Conservation (phyloP, 2,797 vertebrate species). For the Chelidonichthys spinosus region DNA sequence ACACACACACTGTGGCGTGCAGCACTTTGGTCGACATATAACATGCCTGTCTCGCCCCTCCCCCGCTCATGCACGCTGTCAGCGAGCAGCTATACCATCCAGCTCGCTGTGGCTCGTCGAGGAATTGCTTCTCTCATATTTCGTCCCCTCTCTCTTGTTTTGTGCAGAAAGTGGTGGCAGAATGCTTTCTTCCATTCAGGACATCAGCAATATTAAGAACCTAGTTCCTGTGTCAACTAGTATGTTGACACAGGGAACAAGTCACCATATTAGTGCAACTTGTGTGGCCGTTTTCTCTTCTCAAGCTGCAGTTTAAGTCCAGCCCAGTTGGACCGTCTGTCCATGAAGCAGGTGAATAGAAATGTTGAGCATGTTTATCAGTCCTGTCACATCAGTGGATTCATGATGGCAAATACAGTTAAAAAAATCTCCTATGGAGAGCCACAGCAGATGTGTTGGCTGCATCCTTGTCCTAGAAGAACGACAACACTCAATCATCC, state of each 20-base stretch:
- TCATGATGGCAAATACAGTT: background rate
- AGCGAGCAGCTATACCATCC: conserved; percentile 52
- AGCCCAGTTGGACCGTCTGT: background rate
- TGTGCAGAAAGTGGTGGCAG: background rate
- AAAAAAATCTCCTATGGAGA: background rate
- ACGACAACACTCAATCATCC: conserved; percentile 12
- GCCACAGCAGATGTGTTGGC: conserved; percentile 1
- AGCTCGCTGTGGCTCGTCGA: conserved; percentile 49
- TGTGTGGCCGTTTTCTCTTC: background rate
- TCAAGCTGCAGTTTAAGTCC: background rate
- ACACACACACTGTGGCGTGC: conserved; percentile 63
- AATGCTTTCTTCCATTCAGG: background rate
- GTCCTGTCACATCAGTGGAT: background rate
- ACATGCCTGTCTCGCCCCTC: conserved; percentile 71
- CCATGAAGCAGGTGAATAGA: background rate
- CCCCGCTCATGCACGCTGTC: conserved; percentile 52
- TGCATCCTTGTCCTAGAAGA: conserved; percentile 1
- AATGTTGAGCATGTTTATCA: background rate
- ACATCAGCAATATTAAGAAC: background rate
- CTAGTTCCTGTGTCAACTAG: too few relatives aligned
- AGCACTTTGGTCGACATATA: conserved; percentile 77
- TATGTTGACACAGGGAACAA: background rate
- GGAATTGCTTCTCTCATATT: conserved; percentile 38
- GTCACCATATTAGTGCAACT: fast-evolving
- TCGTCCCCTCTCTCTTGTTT: background rate